Conservation (phyloP, 2,113 vertebrate genomes). For the Lates calcarifer region DNA sequence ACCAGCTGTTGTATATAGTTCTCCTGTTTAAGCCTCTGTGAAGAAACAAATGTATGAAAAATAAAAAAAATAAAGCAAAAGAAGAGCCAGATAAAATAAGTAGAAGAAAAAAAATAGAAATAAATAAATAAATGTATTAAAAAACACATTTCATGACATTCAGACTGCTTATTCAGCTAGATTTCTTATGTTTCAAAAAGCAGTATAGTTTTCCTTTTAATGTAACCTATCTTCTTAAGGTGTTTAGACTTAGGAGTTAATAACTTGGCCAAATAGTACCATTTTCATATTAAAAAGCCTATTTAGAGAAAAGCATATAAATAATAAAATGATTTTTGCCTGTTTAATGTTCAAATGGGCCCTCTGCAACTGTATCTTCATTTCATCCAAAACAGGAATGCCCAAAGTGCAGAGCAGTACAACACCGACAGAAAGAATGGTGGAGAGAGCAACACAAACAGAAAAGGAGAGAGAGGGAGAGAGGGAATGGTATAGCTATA, state of each 20-base stretch:
- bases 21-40: not conserved
- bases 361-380: not conserved
- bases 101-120: not conserved
- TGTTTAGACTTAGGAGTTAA: not conserved
- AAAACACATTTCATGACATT: not conserved
- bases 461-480: constrained; percentile 18
- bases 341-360: not conserved
- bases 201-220: not conserved
- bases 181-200: not conserved
- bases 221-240: not conserved
- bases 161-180: not conserved
- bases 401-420: constrained; percentile 11
- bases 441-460: constrained; percentile 19
- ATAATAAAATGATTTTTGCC: not conserved
- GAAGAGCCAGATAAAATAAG: not conserved
- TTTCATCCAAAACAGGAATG: not conserved
- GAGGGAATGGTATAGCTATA: constrained; percentile 22
- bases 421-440: not conserved
- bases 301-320: too few relatives aligned
- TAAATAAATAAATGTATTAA: not conserved
- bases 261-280: not conserved
- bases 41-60: too few relatives aligned
- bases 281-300: not conserved
- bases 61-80: not conserved
- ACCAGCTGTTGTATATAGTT: not conserved